A percentile compares a stretch with the other conserved stretches of the same genome.
phyloP scores from a whole-genome alignment of 1,140 invertebrate genomes.

The Calycopis cecrops region DNA sequence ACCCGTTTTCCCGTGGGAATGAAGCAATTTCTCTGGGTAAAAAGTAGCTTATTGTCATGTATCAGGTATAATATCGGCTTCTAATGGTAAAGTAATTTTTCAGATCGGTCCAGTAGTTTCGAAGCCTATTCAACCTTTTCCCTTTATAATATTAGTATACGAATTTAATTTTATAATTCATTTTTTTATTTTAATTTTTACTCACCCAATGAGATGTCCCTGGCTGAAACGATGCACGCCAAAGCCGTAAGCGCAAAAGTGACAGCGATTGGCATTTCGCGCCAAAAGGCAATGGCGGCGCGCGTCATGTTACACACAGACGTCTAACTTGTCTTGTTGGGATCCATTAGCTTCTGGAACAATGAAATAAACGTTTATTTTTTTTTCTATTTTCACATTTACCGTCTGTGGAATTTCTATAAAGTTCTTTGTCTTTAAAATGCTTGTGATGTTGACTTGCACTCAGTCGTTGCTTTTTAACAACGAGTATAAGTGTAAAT shows the following conservation, averaged over 20 bases:
- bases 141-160: too few species aligned
- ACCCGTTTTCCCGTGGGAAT: too few species aligned
- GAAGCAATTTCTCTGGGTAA: too few species aligned
- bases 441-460: conserved; percentile 4
- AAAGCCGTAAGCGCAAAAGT: conserved; percentile 38
- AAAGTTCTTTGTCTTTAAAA: conserved; percentile 12
- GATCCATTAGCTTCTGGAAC: conserved; percentile 69
- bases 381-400: conserved; percentile 18
- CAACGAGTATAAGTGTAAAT: too few species aligned
- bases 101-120: too few species aligned
- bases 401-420: conserved; percentile 11
- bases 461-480: too few species aligned
- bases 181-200: conserved; percentile 19
- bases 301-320: conserved; percentile 56
- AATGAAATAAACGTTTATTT: conserved; percentile 37
- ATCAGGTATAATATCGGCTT: too few species aligned
- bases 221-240: conserved; percentile 45
- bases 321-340: conserved; percentile 56
- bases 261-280: conserved; percentile 59
- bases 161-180: too few species aligned
- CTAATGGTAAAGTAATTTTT: too few species aligned
- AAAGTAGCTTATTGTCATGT: too few species aligned
- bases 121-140: too few species aligned
- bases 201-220: conserved; percentile 58
- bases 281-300: conserved; percentile 58